Evolutionary conservation across 2,797 vertebrate species (phyloP).

Genomic region (Argentina silus): DNA sequence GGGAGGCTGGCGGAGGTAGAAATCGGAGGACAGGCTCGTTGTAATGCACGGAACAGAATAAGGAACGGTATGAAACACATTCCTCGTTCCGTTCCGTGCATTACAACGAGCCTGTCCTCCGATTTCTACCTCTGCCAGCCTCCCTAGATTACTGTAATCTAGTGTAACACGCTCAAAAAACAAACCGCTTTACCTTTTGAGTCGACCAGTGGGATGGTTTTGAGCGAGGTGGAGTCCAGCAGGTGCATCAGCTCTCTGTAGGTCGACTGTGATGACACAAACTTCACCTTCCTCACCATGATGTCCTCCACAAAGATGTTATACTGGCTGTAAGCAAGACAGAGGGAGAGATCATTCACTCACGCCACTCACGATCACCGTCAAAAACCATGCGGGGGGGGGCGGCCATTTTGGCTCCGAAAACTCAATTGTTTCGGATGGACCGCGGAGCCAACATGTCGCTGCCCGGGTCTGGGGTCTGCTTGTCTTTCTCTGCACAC

Average conservation of each 20-base stretch:
- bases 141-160: neutral
- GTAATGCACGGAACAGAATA: too few species aligned
- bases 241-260: slow-evolving; percentile 84
- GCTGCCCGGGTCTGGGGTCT: neutral
- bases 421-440: neutral
- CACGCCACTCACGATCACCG: neutral
- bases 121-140: too few species aligned
- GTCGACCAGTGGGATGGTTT: slow-evolving; percentile 90
- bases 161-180: neutral
- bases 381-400: neutral
- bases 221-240: slow-evolving; percentile 83
- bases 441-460: slow-evolving; percentile 10
- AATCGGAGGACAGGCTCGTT: too few species aligned
- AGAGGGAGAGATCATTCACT: slow-evolving; percentile 11
- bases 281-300: slow-evolving; percentile 93
- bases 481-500: slow-evolving; percentile 61
- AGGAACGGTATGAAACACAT: too few species aligned
- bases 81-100: too few species aligned
- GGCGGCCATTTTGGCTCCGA: neutral
- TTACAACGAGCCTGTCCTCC: too few species aligned
- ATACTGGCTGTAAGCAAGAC: slow-evolving; percentile 82
- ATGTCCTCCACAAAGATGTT: slow-evolving; percentile 96
- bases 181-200: slow-evolving; percentile 80
- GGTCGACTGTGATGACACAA: slow-evolving; percentile 85
- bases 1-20: too few species aligned